phyloP scores from a whole-genome alignment of 2,888 invertebrate genomes.

The Tiliacea citrago region DNA sequence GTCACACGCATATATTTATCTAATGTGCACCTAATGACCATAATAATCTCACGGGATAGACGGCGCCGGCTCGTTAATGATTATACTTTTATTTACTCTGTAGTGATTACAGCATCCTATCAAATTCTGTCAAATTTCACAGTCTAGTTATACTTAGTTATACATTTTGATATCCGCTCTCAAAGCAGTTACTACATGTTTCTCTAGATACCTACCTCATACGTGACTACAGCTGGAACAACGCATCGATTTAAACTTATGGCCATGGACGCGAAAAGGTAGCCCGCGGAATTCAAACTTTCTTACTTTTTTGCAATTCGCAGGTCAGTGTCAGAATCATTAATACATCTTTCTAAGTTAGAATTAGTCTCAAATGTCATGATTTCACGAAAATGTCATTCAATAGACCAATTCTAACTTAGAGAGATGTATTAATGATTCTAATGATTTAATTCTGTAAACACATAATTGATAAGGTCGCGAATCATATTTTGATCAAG shows the following conservation, averaged over 20 bases:
- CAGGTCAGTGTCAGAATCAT: too few species aligned
- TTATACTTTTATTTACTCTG: neutral
- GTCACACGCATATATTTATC: neutral
- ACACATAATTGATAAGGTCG: too few species aligned
- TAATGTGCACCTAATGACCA: neutral
- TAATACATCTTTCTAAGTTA: too few species aligned
- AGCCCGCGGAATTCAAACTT: too few species aligned
- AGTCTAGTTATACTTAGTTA: neutral
- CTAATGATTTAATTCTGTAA: too few species aligned
- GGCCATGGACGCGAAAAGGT: too few species aligned
- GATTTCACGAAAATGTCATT: too few species aligned
- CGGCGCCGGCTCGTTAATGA: conserved; percentile 6
- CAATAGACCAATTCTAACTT: too few species aligned
- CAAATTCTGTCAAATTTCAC: neutral
- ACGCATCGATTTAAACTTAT: neutral
- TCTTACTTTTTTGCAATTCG: too few species aligned
- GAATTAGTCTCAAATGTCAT: too few species aligned
- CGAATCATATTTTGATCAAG: too few species aligned
- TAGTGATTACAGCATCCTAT: neutral
- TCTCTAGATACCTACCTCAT: neutral
- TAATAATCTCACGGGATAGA: neutral
- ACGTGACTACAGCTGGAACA: neutral
- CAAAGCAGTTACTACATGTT: neutral
- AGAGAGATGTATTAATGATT: too few species aligned
- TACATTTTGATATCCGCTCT: neutral